A percentile compares a stretch with the other conserved stretches of the same genome.
phyloP scores from a whole-genome alignment of 1,140 invertebrate species.

The Drusus annulatus region DNA sequence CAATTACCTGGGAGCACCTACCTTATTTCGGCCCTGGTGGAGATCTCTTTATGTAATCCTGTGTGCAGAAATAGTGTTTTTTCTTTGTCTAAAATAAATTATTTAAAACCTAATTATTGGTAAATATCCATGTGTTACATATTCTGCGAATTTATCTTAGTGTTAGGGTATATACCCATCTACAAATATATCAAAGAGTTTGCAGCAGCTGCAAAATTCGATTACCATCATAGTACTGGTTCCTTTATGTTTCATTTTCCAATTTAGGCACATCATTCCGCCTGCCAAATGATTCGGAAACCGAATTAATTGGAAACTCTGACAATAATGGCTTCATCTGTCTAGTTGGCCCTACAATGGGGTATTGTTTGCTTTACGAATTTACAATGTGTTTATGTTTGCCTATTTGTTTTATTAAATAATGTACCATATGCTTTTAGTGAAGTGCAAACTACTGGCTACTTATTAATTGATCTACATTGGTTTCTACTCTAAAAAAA shows the following conservation, averaged over 20 bases:
- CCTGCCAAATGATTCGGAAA: slow-evolving; percentile 36
- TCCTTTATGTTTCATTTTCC: neutral
- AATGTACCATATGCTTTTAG: neutral
- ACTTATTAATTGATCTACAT: neutral
- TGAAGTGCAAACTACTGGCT: neutral
- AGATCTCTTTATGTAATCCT: no score
- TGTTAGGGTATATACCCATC: no score
- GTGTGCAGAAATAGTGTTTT: no score
- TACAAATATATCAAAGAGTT: no score
- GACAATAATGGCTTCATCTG: slow-evolving; percentile 14
- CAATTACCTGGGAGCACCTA: no score
- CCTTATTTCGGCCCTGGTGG: no score
- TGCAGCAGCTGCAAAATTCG: no score
- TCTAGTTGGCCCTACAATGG: neutral
- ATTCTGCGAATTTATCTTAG: no score
- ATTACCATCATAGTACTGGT: no score
- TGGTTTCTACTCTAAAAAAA: neutral
- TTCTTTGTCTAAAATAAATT: no score
- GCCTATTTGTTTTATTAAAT: neutral
- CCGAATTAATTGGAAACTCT: slow-evolving; percentile 31
- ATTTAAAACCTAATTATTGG: no score
- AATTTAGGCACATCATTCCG: neutral
- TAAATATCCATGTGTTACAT: no score
- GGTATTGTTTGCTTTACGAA: neutral
- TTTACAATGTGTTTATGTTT: neutral